Evolutionary conservation across 2,113 vertebrate genomes (phyloP).

Genomic region (Oreochromis spilurus): DNA sequence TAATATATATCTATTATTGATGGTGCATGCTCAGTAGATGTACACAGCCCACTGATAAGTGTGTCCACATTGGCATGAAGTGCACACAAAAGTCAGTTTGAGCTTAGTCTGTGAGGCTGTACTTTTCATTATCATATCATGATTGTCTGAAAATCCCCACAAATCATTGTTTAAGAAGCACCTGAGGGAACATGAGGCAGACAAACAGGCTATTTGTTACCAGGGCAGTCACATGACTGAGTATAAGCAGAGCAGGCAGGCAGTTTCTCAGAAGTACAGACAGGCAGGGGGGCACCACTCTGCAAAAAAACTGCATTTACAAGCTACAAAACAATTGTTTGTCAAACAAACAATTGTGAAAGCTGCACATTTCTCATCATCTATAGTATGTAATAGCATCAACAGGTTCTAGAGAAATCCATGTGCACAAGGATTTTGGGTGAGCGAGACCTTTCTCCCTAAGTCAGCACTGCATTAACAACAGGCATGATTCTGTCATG

Average conservation of each 20-base stretch:
- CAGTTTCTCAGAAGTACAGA: background rate
- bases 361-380: background rate
- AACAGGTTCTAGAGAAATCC: background rate
- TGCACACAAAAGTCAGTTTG: background rate
- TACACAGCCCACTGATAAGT: background rate
- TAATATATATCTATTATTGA: too few species aligned
- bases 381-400: background rate
- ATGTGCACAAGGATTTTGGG: background rate
- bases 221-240: background rate
- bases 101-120: background rate
- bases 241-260: background rate
- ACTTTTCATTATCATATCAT: background rate
- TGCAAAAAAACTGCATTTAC: background rate
- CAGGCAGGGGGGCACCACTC: background rate
- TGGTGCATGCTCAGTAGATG: too few species aligned
- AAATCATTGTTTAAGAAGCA: background rate
- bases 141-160: background rate
- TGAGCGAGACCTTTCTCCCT: background rate
- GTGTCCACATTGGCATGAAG: background rate
- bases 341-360: background rate
- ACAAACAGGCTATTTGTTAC: background rate
- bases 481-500: fast-evolving
- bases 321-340: background rate
- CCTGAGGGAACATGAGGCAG: background rate
- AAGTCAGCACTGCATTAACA: background rate